Percentiles rank a stretch among this genome's conserved stretches.
These are phyloP conservation scores for Fopius arisanus DNA, from an alignment of 1,140 invertebrate species.

Conservation along the genomic window DNA sequence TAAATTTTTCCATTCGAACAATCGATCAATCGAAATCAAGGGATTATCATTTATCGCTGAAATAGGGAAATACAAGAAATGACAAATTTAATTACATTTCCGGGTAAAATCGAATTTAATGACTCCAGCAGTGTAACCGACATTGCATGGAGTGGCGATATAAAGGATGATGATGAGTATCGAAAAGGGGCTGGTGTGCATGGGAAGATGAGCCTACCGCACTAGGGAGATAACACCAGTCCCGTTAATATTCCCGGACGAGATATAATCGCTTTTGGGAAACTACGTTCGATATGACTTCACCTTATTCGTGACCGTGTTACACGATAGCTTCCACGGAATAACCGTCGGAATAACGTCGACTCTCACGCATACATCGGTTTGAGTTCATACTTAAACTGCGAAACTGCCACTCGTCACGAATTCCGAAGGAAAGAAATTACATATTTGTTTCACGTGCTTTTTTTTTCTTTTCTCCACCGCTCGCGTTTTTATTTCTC, in stretches of 20 bases:
- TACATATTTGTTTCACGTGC: not conserved
- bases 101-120: no score
- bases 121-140: no score
- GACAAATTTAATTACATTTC: no score
- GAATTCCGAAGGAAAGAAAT: not conserved
- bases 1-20: no score
- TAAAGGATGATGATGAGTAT: constrained; percentile 8
- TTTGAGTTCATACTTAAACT: not conserved
- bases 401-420: not conserved
- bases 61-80: no score
- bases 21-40: no score
- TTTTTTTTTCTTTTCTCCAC: not conserved
- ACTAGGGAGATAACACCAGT: not conserved
- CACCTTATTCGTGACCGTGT: constrained; percentile 12
- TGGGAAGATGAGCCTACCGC: constrained; percentile 10
- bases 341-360: no score
- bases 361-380: not conserved
- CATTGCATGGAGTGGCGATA: not conserved
- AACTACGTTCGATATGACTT: constrained; percentile 1
- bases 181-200: not conserved
- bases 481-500: not conserved
- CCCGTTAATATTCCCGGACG: constrained; percentile 7
- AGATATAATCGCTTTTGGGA: constrained; percentile 12
- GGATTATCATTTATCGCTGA: no score
- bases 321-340: constrained; percentile 13